A percentile compares a stretch with the other conserved stretches of the same genome.
Conservation (phyloP, 2,888 invertebrate genomes). For the Patella pellucida region DNA sequence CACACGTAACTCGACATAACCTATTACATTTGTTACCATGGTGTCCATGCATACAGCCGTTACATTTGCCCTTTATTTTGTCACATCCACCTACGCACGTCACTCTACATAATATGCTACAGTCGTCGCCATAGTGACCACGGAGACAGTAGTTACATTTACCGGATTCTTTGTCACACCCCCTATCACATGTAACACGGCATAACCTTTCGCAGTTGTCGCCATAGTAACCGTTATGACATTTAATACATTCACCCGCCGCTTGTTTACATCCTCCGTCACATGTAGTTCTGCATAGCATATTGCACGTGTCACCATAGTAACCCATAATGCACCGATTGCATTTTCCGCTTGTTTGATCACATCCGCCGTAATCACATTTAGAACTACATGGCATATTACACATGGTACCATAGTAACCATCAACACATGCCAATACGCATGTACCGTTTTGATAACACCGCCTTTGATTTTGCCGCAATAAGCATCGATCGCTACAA, state of each 20-base stretch:
- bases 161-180: slow-evolving; percentile 5
- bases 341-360: slow-evolving; percentile 14
- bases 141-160: slow-evolving; percentile 13
- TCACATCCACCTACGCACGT: slow-evolving; percentile 25
- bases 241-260: slow-evolving; percentile 18
- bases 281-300: slow-evolving; percentile 7
- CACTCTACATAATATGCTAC: neutral
- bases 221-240: slow-evolving; percentile 14
- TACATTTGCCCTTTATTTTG: slow-evolving; percentile 37
- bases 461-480: no score
- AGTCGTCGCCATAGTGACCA: neutral
- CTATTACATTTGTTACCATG: no score
- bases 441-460: no score
- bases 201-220: slow-evolving; percentile 12
- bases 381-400: neutral
- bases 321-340: slow-evolving; percentile 18
- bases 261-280: slow-evolving; percentile 4
- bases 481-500: no score
- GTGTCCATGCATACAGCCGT: neutral
- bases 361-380: slow-evolving; percentile 15
- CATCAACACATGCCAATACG: neutral
- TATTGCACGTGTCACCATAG: slow-evolving; percentile 15
- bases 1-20: no score
- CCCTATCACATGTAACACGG: slow-evolving; percentile 6
- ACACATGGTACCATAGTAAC: neutral